phyloP scores from a whole-genome alignment of 2,113 vertebrate genomes.

The Procavia capensis region DNA sequence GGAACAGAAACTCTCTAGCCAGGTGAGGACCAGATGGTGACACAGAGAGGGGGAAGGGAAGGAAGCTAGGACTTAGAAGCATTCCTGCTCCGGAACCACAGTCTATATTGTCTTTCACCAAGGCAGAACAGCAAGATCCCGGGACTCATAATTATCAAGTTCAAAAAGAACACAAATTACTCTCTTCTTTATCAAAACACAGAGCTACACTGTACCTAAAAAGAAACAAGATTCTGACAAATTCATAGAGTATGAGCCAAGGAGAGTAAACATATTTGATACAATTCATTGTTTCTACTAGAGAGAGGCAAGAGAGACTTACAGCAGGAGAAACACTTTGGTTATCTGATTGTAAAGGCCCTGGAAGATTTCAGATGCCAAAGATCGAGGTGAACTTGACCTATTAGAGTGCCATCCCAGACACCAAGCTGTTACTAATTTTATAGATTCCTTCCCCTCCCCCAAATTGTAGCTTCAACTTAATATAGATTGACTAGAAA shows the following conservation, averaged over 20 bases:
- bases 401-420: background rate
- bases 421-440: slow-evolving; percentile 34
- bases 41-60: background rate
- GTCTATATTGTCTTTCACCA: slow-evolving; percentile 60
- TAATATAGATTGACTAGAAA: slow-evolving; percentile 38
- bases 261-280: slow-evolving; percentile 42
- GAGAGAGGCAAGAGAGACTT: slow-evolving; percentile 57
- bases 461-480: slow-evolving; percentile 49
- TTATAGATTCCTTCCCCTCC: slow-evolving; percentile 42
- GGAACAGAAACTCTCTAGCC: slow-evolving; percentile 1
- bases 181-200: slow-evolving; percentile 67
- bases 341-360: slow-evolving; percentile 54
- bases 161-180: slow-evolving; percentile 58
- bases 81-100: slow-evolving; percentile 38
- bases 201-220: slow-evolving; percentile 59
- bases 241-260: background rate
- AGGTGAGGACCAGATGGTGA: background rate
- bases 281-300: background rate
- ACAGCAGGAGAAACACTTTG: background rate
- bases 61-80: background rate
- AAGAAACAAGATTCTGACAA: slow-evolving; percentile 34
- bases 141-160: slow-evolving; percentile 41
- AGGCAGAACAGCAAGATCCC: slow-evolving; percentile 44
- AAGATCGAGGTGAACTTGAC: slow-evolving; percentile 63
- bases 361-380: background rate